Conservation (phyloP, 2,797 vertebrate genomes). For the Mormyrops attenuatus region DNA sequence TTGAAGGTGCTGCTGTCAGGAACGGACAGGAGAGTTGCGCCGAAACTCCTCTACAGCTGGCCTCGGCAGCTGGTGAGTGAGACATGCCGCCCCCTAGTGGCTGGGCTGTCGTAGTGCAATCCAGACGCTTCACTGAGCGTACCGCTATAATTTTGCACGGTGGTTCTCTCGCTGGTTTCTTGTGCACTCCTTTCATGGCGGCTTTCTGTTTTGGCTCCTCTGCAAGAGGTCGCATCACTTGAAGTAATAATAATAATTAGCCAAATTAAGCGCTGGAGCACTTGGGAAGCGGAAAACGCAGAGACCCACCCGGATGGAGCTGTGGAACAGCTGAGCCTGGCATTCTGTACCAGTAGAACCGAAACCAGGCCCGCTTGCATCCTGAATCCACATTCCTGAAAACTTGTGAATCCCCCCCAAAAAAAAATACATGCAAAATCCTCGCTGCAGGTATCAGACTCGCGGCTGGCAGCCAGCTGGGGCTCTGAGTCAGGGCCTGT, state of each 20-base stretch:
- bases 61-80: slow-evolving; percentile 85
- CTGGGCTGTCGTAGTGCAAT: background rate
- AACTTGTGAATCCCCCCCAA: background rate
- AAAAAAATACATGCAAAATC: background rate
- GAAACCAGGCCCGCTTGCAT: background rate
- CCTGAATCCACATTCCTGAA: background rate
- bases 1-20: slow-evolving; percentile 82
- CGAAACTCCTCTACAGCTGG: slow-evolving; percentile 88
- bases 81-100: background rate
- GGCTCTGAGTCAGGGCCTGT: background rate
- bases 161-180: background rate
- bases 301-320: background rate
- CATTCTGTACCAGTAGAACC: background rate
- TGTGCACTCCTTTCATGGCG: background rate
- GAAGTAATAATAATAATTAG: background rate
- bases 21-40: slow-evolving; percentile 83
- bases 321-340: background rate
- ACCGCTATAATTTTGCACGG: background rate
- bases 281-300: background rate
- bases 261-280: background rate
- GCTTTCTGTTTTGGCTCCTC: background rate
- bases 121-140: background rate
- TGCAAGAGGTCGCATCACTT: background rate
- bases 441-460: background rate
- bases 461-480: background rate